Conservation (phyloP, 2,113 vertebrate species). For the Donacobius atricapilla region DNA sequence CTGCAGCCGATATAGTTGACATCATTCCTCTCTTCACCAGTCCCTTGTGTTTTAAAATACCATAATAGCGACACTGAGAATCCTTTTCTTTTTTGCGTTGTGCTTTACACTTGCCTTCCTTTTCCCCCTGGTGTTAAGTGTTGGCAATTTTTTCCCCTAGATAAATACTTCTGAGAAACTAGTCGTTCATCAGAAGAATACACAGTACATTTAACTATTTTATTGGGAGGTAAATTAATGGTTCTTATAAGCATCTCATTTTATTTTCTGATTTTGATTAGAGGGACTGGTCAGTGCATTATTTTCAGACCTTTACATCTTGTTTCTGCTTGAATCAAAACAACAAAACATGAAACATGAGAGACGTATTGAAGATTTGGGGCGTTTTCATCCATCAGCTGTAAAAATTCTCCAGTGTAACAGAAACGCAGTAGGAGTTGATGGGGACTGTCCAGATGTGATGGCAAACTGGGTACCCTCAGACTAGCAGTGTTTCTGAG, state of each 20-base stretch:
- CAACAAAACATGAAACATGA: not conserved
- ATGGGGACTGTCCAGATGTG: not conserved
- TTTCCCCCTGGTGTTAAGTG: not conserved
- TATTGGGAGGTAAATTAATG: not conserved
- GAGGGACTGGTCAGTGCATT: not conserved
- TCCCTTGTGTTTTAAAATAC: constrained; percentile 22
- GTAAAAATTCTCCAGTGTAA: not conserved
- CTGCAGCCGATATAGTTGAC: not conserved
- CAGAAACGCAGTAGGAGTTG: not conserved
- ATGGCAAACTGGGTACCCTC: not conserved
- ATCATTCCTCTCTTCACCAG: not conserved
- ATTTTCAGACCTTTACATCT: not conserved
- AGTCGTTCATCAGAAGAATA: not conserved
- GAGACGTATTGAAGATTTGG: not conserved
- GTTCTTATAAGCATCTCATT: not conserved
- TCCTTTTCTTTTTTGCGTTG: not conserved
- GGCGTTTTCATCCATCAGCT: not conserved
- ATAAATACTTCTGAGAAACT: not conserved
- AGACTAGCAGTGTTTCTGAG: not conserved
- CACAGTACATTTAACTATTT: not conserved
- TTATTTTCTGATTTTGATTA: not conserved
- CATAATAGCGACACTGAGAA: not conserved
- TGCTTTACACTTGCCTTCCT: not conserved
- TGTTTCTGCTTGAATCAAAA: not conserved
- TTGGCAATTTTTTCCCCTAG: not conserved